These are phyloP conservation scores for Tyria jacobaeae DNA, from an alignment of 2,888 invertebrate genomes.

Conservation along the genomic window DNA sequence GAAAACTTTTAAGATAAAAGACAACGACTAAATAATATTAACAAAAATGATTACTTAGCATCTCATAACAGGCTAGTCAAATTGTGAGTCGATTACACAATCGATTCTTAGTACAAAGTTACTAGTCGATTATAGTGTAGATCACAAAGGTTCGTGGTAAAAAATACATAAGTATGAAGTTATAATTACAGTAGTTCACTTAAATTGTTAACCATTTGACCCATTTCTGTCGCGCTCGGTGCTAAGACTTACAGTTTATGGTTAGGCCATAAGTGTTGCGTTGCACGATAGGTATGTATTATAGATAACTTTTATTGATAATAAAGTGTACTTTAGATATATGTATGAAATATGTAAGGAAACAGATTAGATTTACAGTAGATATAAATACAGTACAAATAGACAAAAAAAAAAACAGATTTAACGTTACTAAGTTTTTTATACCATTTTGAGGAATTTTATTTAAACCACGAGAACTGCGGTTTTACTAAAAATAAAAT, in stretches of 20 bases:
- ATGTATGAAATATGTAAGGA: neutral
- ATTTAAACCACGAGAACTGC: too few species aligned
- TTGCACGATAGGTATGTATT: neutral
- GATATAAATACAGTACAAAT: too few species aligned
- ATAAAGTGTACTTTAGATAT: neutral
- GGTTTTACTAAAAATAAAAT: too few species aligned
- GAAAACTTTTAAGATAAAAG: neutral
- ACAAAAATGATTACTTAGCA: neutral
- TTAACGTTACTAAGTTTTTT: too few species aligned
- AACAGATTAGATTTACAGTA: neutral
- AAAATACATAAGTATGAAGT: slow-evolving; percentile 16
- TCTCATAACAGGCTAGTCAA: neutral
- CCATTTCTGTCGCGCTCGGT: slow-evolving; percentile 11
- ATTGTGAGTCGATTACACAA: neutral
- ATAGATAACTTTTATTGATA: neutral
- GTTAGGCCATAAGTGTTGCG: neutral
- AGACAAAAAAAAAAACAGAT: neutral
- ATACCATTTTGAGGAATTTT: neutral
- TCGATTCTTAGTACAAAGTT: slow-evolving; percentile 10
- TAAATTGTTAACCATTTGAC: slow-evolving; percentile 15
- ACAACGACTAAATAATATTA: neutral
- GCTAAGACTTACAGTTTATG: slow-evolving; percentile 6
- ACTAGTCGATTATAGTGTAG: slow-evolving; percentile 10
- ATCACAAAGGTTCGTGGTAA: slow-evolving; percentile 7
- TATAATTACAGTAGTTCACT: slow-evolving; percentile 16